These are phyloP conservation scores for Tiphia femorata DNA, from an alignment of 2,888 invertebrate genomes.

Conservation along the genomic window DNA sequence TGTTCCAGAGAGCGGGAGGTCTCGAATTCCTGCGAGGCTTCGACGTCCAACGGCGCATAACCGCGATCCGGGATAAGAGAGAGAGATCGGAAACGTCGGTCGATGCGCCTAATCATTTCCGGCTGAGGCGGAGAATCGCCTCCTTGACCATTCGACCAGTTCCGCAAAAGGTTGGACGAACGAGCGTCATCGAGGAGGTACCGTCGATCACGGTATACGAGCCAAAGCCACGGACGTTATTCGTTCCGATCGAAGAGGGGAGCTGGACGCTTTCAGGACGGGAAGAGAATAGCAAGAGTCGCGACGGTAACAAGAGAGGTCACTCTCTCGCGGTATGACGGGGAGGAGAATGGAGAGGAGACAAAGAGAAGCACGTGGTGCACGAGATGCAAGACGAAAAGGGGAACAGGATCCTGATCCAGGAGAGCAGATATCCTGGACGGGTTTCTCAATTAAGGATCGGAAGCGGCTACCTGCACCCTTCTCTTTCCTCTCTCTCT, in stretches of 20 bases:
- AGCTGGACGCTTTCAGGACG: neutral
- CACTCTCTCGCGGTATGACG: too few relatives aligned
- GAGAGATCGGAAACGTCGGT: neutral
- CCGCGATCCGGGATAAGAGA: conserved; percentile 2
- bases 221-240: conserved; percentile 21
- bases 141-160: too few relatives aligned
- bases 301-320: neutral
- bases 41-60: conserved; percentile 3
- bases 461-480: conserved; percentile 44
- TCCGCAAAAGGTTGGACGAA: too few relatives aligned
- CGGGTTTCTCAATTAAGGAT: conserved; percentile 48
- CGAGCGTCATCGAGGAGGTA: neutral
- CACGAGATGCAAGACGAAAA: conserved; percentile 10
- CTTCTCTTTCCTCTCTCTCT: conserved; percentile 40
- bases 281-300: conserved; percentile 7
- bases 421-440: conserved; percentile 42
- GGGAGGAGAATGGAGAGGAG: conserved; percentile 5
- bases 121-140: neutral
- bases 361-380: conserved; percentile 3
- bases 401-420: conserved; percentile 20
- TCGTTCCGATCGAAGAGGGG: conserved; percentile 11
- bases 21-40: neutral
- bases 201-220: neutral
- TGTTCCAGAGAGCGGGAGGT: neutral
- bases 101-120: conserved; percentile 6